phyloP scores from a whole-genome alignment of 2,888 invertebrate species.

The Patella caerulea region DNA sequence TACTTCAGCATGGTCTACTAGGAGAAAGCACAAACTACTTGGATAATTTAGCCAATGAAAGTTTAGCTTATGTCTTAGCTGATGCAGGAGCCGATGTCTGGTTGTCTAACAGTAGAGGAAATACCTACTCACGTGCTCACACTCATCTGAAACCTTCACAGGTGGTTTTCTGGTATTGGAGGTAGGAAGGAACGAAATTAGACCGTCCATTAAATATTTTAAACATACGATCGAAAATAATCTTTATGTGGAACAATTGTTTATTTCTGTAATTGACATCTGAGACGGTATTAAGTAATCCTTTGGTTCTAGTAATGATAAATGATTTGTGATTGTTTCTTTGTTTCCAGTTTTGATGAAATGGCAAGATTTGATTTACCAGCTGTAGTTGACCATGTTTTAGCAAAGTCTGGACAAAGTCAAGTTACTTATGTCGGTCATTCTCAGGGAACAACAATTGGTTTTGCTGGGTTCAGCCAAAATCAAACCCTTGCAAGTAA shows the following conservation, averaged over 20 bases:
- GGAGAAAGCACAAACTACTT: constrained; percentile 87
- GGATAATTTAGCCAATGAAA: constrained; percentile 78
- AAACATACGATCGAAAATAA: no score
- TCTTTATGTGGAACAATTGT: no score
- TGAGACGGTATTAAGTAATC: no score
- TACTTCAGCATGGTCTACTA: constrained; percentile 78
- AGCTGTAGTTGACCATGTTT: constrained; percentile 83
- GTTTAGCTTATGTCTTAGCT: constrained; percentile 75
- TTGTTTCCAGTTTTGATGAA: constrained; percentile 83
- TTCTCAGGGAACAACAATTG: constrained; percentile 82
- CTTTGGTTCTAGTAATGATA: no score
- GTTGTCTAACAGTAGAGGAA: constrained; percentile 88
- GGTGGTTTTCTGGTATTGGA: constrained; percentile 80
- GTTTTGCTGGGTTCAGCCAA: constrained; percentile 65
- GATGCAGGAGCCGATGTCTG: constrained; percentile 80
- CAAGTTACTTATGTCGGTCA: constrained; percentile 87
- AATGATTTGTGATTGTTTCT: no score
- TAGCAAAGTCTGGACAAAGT: constrained; percentile 75
- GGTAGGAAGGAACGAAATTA: constrained; percentile 63
- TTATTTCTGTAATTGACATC: no score
- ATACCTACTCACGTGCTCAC: constrained; percentile 82
- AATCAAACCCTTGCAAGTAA: constrained; percentile 62
- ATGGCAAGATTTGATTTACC: constrained; percentile 90
- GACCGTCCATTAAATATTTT: no score
- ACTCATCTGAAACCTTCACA: constrained; percentile 74